Evolutionary conservation across 2,113 vertebrate genomes (phyloP).

Genomic region (Hydropotes inermis): DNA sequence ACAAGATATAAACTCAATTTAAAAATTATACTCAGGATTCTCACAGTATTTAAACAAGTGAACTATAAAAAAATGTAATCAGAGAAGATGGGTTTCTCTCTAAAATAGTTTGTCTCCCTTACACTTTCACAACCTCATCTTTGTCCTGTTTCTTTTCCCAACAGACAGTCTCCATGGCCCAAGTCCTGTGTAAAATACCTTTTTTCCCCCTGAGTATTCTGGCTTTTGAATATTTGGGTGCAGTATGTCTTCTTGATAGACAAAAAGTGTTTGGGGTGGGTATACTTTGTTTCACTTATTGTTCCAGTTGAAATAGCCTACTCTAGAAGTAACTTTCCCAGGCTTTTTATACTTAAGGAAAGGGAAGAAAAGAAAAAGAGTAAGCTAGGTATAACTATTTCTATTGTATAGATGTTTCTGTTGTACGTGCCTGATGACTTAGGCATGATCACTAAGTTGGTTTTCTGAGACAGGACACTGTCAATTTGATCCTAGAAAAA

Average conservation of each 20-base stretch:
- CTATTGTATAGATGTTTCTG: neutral
- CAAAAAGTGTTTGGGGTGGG: neutral
- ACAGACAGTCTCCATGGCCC: neutral
- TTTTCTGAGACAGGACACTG: neutral
- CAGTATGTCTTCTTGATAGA: neutral
- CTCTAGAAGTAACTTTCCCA: neutral
- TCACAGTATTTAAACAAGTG: neutral
- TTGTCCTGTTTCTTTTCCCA: neutral
- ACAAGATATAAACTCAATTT: neutral
- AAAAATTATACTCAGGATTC: neutral
- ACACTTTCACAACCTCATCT: neutral
- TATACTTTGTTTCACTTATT: constrained; percentile 32
- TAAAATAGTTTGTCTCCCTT: neutral
- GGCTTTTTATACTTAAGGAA: neutral
- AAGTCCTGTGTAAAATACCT: neutral
- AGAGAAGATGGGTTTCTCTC: neutral
- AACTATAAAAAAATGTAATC: neutral
- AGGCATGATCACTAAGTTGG: neutral
- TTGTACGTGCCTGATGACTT: neutral
- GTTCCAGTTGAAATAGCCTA: neutral
- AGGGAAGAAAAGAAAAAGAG: neutral
- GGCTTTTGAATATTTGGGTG: neutral
- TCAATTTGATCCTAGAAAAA: neutral
- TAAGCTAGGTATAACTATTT: neutral
- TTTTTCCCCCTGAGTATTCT: neutral